These are phyloP conservation scores for Thalpophila matura DNA, from an alignment of 2,888 invertebrate genomes.

Conservation along the genomic window DNA sequence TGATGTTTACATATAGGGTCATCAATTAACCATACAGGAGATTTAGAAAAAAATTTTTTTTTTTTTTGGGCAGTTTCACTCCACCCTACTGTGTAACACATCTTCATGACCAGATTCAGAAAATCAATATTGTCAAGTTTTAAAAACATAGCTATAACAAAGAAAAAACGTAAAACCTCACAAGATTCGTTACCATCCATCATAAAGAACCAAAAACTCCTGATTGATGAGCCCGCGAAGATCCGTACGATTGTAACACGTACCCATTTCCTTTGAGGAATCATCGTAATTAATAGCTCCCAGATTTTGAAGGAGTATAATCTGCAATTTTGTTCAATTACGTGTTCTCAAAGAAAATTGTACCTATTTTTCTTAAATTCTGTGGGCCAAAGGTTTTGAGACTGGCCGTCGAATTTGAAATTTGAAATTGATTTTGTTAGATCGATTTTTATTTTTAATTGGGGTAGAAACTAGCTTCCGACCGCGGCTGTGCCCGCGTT, in stretches of 20 bases:
- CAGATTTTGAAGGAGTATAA: constrained; percentile 39
- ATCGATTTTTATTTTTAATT: constrained; percentile 7
- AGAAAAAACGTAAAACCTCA: constrained; percentile 10
- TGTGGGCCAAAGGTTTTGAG: constrained; percentile 14
- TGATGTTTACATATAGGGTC: too few relatives aligned
- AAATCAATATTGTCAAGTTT: not conserved
- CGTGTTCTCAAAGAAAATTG: constrained; percentile 15
- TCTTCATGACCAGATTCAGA: not conserved
- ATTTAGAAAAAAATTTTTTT: not conserved
- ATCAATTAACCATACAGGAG: too few relatives aligned
- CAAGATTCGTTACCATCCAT: constrained; percentile 38
- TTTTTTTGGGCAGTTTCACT: too few relatives aligned
- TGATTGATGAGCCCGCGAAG: constrained; percentile 55
- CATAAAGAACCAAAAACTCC: constrained; percentile 32
- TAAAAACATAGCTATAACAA: not conserved
- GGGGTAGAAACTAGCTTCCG: too few relatives aligned
- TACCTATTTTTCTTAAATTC: not conserved
- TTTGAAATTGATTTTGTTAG: constrained; percentile 23
- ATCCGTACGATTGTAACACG: constrained; percentile 35
- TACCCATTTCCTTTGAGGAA: constrained; percentile 41
- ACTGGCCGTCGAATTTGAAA: constrained; percentile 13
- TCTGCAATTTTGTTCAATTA: constrained; percentile 57
- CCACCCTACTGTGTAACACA: too few relatives aligned
- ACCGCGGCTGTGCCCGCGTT: too few relatives aligned
- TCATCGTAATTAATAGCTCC: constrained; percentile 55